A percentile compares a stretch with the other conserved stretches of the same genome.
These are phyloP conservation scores for Leptinotarsa peninsularis DNA, from an alignment of 2,888 invertebrate genomes.

Conservation along the genomic window DNA sequence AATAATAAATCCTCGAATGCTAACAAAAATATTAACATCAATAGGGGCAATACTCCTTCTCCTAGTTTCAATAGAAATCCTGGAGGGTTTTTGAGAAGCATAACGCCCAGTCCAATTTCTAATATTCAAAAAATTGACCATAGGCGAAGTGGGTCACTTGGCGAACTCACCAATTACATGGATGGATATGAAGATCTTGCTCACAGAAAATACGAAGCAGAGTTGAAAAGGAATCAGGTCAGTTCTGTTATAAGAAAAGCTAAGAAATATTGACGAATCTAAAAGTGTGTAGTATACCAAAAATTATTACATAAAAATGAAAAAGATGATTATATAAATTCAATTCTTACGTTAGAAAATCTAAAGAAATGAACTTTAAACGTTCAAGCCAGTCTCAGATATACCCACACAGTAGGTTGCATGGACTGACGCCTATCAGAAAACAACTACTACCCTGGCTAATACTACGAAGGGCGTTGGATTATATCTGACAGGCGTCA, in stretches of 20 bases:
- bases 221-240: slow-evolving; percentile 69
- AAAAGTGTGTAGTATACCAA: too few relatives aligned
- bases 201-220: slow-evolving; percentile 62
- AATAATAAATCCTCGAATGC: slow-evolving; percentile 59
- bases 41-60: slow-evolving; percentile 66
- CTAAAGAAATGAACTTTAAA: too few relatives aligned
- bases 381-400: too few relatives aligned
- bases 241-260: slow-evolving; percentile 21
- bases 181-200: slow-evolving; percentile 49
- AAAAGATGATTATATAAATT: too few relatives aligned
- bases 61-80: slow-evolving; percentile 70
- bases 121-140: slow-evolving; percentile 54
- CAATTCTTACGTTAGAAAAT: too few relatives aligned
- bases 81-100: slow-evolving; percentile 59
- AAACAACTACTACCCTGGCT: too few relatives aligned
- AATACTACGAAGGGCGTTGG: too few relatives aligned
- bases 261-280: too few relatives aligned
- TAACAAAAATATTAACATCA: slow-evolving; percentile 60
- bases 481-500: too few relatives aligned
- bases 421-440: too few relatives aligned
- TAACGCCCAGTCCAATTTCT: slow-evolving; percentile 61
- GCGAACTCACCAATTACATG: slow-evolving; percentile 56
- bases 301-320: not conserved
- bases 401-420: too few relatives aligned
- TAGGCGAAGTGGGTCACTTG: slow-evolving; percentile 59